Evolutionary conservation across 2,797 vertebrate genomes (phyloP).

Genomic region (Todus mexicanus): DNA sequence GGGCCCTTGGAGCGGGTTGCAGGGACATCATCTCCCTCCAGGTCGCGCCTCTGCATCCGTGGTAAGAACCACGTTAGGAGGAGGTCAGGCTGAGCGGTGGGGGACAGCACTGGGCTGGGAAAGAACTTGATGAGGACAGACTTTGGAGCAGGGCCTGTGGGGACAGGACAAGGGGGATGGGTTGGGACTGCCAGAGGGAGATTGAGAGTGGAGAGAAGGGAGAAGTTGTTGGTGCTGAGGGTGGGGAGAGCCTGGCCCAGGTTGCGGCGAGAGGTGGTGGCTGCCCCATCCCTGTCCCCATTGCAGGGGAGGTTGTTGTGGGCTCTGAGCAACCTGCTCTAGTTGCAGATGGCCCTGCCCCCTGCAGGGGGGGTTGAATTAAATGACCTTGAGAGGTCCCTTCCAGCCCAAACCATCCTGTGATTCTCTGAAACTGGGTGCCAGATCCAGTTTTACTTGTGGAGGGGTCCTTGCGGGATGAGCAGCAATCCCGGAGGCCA

Average conservation of each 20-base stretch:
- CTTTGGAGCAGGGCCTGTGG: background rate
- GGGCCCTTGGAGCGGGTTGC: conserved; percentile 96
- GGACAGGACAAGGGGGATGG: background rate
- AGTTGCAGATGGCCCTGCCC: background rate
- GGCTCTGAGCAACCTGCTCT: background rate
- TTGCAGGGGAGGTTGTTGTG: background rate
- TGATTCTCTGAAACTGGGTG: background rate
- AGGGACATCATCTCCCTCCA: conserved; percentile 98
- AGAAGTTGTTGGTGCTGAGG: background rate
- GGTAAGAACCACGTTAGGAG: conserved; percentile 74
- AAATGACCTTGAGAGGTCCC: background rate
- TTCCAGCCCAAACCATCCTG: background rate
- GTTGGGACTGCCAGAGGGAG: background rate
- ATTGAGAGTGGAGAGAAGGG: background rate
- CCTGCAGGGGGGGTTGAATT: background rate
- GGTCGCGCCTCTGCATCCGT: conserved; percentile 95
- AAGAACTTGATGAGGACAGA: background rate
- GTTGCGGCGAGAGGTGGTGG: background rate
- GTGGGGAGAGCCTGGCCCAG: background rate
- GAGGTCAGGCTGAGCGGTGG: background rate
- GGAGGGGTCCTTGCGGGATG: fast-evolving
- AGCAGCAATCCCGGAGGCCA: background rate
- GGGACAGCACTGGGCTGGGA: background rate
- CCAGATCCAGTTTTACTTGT: background rate
- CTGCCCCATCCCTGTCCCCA: background rate